Evolutionary conservation across 2,797 vertebrate species (phyloP).

Genomic region (Tokudaia muenninki): DNA sequence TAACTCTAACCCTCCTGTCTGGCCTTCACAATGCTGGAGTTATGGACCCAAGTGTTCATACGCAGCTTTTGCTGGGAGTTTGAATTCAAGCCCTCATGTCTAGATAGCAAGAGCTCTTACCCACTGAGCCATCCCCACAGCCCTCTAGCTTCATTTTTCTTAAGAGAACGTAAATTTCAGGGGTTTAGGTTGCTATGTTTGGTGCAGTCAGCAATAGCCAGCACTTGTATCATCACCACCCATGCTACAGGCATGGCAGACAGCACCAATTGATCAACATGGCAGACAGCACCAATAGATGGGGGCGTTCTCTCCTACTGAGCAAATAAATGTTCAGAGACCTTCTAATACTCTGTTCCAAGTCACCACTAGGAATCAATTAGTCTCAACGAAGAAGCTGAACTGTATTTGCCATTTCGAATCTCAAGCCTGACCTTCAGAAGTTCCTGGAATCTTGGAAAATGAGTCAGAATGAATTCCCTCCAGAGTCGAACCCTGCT

Average conservation of each 20-base stretch:
- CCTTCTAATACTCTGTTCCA: not conserved
- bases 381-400: slow-evolving; percentile 9
- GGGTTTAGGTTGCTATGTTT: not conserved
- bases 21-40: not conserved
- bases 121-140: not conserved
- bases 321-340: not conserved
- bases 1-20: not conserved
- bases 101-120: not conserved
- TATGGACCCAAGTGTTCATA: not conserved
- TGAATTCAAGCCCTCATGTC: not conserved
- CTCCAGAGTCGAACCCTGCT: slow-evolving; percentile 54
- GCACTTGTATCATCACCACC: not conserved
- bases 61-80: not conserved
- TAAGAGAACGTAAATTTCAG: not conserved
- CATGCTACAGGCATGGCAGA: not conserved
- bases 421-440: slow-evolving; percentile 69
- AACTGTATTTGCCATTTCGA: slow-evolving; percentile 25
- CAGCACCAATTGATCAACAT: not conserved
- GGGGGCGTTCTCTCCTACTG: not conserved
- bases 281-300: slow-evolving; percentile 40
- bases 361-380: not conserved
- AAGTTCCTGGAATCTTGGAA: slow-evolving; percentile 70
- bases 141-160: not conserved
- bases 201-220: not conserved
- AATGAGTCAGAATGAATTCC: slow-evolving; percentile 73